Evolutionary conservation across 2,888 invertebrate genomes (phyloP), one percentile per base, ranked within the genome.

Genomic region (Bombylius major): DNA sequence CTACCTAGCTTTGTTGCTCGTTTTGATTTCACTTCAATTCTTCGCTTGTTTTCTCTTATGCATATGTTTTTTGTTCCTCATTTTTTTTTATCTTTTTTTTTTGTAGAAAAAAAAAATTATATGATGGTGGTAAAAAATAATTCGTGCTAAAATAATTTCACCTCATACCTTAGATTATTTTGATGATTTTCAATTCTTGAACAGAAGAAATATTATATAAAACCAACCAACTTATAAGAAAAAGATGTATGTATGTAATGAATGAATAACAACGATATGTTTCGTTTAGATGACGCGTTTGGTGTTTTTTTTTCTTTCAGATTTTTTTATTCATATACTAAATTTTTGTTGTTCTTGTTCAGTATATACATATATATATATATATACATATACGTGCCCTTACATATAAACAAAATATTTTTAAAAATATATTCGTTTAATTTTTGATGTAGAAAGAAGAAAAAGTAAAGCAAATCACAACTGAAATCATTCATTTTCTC

Each of bases 141-240:
- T 56, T 53, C 53, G 53, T 53, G 56, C 53, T 56, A 56, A 56
- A 56, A 53, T 53, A 56, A 53, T 56, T 56, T 56, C 47, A 14
- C 23, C 47, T 53, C 12, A 34, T 44, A 12, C 53, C 47, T 39
- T 44, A 31, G 42, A 36, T 32, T 47, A 50, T 14, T 23, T 13
- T 7, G 50, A 51, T 39, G 47, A 36, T 45, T 53, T 50, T 53
- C 50, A 45, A 56, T 42, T 42, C 39, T 50, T 53, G 56, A 56
- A 56, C 55, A 31, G 31, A 23, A 9, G 6, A 47, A 46, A 23
- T 23, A 2, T 23, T 23, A 23, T 23, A 23, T 23, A 2, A 23
- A 23, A 23, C 23, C 23, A 23, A 23, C 23, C 23, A 23, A 23
- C 1, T 23, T 23, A 23, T 23, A 23, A 23, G 23, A 23, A 23